Base-by-base conservation (phyloP, 2,797 vertebrate species). In the Myotis pilosus region DNA sequence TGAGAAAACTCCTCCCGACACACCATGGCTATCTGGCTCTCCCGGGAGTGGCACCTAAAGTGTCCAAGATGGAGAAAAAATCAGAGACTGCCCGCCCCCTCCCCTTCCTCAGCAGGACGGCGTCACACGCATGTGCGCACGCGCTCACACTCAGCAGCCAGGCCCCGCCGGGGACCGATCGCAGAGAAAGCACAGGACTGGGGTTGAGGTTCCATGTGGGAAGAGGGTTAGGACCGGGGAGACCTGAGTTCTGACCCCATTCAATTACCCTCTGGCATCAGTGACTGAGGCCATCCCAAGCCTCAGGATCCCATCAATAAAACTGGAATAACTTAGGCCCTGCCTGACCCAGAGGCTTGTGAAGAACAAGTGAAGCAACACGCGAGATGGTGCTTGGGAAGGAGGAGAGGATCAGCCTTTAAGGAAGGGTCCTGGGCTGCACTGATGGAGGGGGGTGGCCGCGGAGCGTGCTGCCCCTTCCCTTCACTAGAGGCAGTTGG, bases 21-120 rank as follows among this genome's bases (percentile, higher is more conserved):
- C 98, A 99, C 99, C 98, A 99, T 99, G 51, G 99, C 99, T 97
- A 99, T 98, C 87, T 97, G 99, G 98, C 99, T 99, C 97, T 99
- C 99, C 96, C 98, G 99, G 93, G 99, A 99, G 97, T 99, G 99
- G 97, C 99, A 99, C 98, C 99, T 99, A 93, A 84, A 92, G 87
- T 71, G 74, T 95, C 90, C 97, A 88, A 96, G 87, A 87, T 15
- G 89, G 93, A 97, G 92, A 93, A 72, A 94, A 75, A 79, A 92
- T 97, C 91, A 6, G 85, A 79, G 83, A 38, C 94, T 3, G 87
- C 33, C 36, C 62, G 13, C 7, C 22, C 12, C 0, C 60, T 30
- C 60, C 25, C 57, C 25, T 62, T 62, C 28, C 60, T 62, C 60
- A 30, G 60, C 25, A 62, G 60, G 6, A 62, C 8, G 23, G 25